Evolutionary conservation across 1,140 invertebrate genomes (phyloP).

Genomic region (Sitodiplosis mosellana): DNA sequence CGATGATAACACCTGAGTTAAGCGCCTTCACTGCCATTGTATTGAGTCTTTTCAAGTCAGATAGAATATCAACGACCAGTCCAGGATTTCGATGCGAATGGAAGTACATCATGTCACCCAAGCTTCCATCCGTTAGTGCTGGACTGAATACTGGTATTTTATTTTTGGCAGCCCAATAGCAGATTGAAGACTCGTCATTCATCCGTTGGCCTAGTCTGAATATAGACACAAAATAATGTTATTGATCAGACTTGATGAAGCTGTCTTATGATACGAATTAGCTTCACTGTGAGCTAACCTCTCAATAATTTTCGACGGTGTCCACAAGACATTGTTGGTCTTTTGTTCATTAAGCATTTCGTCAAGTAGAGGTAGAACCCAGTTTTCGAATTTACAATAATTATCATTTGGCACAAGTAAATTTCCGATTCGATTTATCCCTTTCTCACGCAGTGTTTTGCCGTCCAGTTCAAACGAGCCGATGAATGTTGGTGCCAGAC

Average conservation of each 20-base stretch:
- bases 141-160: constrained; percentile 97
- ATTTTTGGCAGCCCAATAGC: constrained; percentile 96
- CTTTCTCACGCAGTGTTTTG: constrained; percentile 56
- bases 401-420: constrained; percentile 96
- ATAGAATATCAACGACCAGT: constrained; percentile 81
- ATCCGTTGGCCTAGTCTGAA: constrained; percentile 76
- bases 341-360: constrained; percentile 82
- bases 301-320: constrained; percentile 76
- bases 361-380: constrained; percentile 89
- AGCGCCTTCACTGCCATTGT: constrained; percentile 86
- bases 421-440: constrained; percentile 96
- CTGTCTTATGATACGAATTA: background rate
- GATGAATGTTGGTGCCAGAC: constrained; percentile 82
- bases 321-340: constrained; percentile 59
- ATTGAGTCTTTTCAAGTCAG: constrained; percentile 81
- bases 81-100: constrained; percentile 89
- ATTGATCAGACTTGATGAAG: background rate
- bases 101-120: constrained; percentile 99
- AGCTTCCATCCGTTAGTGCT: constrained; percentile 91
- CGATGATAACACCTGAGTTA: constrained; percentile 90
- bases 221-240: constrained; percentile 12
- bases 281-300: too few species aligned
- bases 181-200: constrained; percentile 78
- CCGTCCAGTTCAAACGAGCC: constrained; percentile 73
- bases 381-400: constrained; percentile 96